Conservation (phyloP, 2,797 vertebrate species). For the Kryptopterus vitreolus region DNA sequence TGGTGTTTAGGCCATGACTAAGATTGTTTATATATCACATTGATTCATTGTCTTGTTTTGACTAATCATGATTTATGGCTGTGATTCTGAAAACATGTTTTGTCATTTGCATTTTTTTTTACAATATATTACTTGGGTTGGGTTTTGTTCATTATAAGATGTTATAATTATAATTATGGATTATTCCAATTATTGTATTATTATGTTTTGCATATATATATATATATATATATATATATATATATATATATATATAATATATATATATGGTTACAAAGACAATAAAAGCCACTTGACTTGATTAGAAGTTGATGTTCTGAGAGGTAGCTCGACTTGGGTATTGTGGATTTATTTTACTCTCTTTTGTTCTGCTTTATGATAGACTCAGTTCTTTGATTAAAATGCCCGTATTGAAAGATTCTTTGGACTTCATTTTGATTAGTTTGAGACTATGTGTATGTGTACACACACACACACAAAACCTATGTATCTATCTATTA, state of each 20-base stretch:
- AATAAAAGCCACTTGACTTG: no score
- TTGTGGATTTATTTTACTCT: neutral
- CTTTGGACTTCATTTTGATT: neutral
- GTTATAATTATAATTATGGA: neutral
- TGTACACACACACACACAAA: neutral
- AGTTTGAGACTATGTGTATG: no score
- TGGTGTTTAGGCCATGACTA: constrained; percentile 1
- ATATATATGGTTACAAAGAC: no score
- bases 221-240: no score
- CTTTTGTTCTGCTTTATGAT: neutral
- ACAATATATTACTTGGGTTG: neutral
- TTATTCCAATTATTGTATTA: no score
- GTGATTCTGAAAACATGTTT: neutral
- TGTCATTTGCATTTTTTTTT: neutral
- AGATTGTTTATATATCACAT: neutral
- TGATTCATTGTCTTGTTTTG: neutral
- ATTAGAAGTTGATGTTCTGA: neutral
- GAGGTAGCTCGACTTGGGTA: neutral
- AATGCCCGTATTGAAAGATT: neutral
- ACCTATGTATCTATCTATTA: neutral
- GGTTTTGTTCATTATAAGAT: no score
- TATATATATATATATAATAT: no score
- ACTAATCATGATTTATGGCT: neutral
- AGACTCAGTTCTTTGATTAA: neutral
- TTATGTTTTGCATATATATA: no score